Conservation (phyloP, 1,140 invertebrate genomes). For the Drosophila punjabiensis region DNA sequence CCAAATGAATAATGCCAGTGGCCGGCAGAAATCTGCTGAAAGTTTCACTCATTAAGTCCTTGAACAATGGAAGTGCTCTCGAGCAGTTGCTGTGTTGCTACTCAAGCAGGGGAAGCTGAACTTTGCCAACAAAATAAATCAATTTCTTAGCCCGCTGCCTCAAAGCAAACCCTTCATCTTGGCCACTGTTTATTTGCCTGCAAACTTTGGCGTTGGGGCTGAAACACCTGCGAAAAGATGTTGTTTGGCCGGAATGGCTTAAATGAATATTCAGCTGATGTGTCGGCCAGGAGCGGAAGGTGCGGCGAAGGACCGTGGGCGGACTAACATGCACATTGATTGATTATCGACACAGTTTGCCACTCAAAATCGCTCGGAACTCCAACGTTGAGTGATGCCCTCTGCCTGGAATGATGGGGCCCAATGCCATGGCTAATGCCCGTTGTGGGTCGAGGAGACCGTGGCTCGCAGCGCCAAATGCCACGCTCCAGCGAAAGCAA, state of each 20-base stretch:
- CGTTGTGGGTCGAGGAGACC: conserved; percentile 9
- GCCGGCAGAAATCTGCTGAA: conserved; percentile 42
- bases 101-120: conserved; percentile 27
- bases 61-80: conserved; percentile 50
- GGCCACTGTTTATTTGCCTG: conserved; percentile 56
- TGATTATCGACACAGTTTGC: conserved; percentile 75
- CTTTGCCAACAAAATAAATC: conserved; percentile 59
- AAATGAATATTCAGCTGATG: conserved; percentile 36
- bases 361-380: conserved; percentile 54
- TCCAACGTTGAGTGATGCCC: conserved; percentile 60
- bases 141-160: conserved; percentile 38
- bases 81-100: conserved; percentile 24
- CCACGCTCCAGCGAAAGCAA: conserved; percentile 40
- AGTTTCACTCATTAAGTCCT: conserved; percentile 56
- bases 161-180: conserved; percentile 42
- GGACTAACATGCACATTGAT: conserved; percentile 51
- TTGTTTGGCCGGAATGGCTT: conserved; percentile 17
- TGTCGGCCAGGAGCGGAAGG: background rate
- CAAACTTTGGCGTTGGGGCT: conserved; percentile 44
- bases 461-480: conserved; percentile 7
- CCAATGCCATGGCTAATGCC: conserved; percentile 8
- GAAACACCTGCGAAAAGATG: conserved; percentile 37
- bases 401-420: conserved; percentile 1
- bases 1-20: conserved; percentile 47
- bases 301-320: conserved; percentile 5